A percentile compares a stretch with the other conserved stretches of the same genome.
phyloP scores from a whole-genome alignment of 2,113 vertebrate genomes.

The Lucifuga dentata region DNA sequence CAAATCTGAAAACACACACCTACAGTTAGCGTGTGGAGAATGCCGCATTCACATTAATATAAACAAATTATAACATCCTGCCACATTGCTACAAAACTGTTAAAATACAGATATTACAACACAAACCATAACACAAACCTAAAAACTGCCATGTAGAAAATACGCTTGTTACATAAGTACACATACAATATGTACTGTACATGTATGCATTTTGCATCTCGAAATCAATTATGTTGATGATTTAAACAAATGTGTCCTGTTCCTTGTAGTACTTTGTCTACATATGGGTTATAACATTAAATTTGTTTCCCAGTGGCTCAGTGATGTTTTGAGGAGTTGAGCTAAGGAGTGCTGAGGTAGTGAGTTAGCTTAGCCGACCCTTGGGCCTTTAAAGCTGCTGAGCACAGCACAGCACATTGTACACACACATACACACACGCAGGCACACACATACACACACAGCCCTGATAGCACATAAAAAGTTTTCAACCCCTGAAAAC shows the following conservation, averaged over 20 bases:
- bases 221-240: slow-evolving; percentile 32
- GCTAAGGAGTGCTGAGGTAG: slow-evolving; percentile 81
- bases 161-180: neutral
- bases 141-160: no score
- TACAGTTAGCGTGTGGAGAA: no score
- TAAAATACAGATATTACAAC: no score
- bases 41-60: no score
- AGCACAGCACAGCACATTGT: slow-evolving; percentile 77
- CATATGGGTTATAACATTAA: slow-evolving; percentile 78
- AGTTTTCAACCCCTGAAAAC: slow-evolving; percentile 78
- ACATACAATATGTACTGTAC: neutral
- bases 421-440: slow-evolving; percentile 43
- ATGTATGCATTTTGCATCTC: slow-evolving; percentile 7
- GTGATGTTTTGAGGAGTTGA: slow-evolving; percentile 77
- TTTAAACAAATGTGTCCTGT: slow-evolving; percentile 61
- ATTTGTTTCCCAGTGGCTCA: slow-evolving; percentile 79
- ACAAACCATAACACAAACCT: no score
- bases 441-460: slow-evolving; percentile 45
- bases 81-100: no score
- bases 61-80: no score
- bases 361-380: slow-evolving; percentile 82
- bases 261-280: slow-evolving; percentile 69
- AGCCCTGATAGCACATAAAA: slow-evolving; percentile 79
- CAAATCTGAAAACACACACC: no score
- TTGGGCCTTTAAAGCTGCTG: slow-evolving; percentile 81